Evolutionary conservation across 2,888 invertebrate species (phyloP).

Genomic region (Nomada ferruginata): DNA sequence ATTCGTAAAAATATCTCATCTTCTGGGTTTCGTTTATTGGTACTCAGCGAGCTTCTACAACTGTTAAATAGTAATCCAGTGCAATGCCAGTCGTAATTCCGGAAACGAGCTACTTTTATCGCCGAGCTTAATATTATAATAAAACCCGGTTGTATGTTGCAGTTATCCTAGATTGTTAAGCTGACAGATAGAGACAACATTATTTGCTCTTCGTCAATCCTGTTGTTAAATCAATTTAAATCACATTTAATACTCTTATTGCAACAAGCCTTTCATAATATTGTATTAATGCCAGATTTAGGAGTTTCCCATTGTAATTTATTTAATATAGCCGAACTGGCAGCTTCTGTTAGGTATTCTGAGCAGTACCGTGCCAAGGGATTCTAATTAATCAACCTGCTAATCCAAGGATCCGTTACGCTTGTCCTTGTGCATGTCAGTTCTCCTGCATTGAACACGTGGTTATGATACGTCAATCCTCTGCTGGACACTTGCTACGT

Average conservation of each 20-base stretch:
- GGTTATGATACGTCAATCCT: slow-evolving; percentile 10
- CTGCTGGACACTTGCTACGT: background rate
- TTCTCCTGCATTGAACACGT: slow-evolving; percentile 19
- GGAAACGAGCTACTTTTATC: background rate
- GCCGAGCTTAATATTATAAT: background rate
- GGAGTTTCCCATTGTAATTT: background rate
- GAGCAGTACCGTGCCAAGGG: slow-evolving; percentile 8
- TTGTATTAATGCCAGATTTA: background rate
- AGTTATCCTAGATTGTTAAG: background rate
- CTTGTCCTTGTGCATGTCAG: slow-evolving; percentile 8
- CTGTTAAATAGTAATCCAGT: background rate
- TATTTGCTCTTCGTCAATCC: background rate
- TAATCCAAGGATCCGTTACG: slow-evolving; percentile 11
- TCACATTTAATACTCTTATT: background rate
- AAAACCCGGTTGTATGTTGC: background rate
- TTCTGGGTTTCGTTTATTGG: background rate
- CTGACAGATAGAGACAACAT: background rate
- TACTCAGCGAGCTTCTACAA: background rate
- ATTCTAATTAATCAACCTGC: slow-evolving; percentile 32
- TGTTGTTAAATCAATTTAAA: background rate
- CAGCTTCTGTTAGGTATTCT: background rate
- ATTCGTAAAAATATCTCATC: background rate
- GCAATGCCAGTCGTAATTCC: background rate
- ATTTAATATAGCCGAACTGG: too few species aligned
- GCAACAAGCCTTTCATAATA: background rate